Percentiles rank a stretch among this genome's conserved stretches.
Evolutionary conservation across 1,140 invertebrate genomes (phyloP).

Genomic region (Drosophila teissieri): DNA sequence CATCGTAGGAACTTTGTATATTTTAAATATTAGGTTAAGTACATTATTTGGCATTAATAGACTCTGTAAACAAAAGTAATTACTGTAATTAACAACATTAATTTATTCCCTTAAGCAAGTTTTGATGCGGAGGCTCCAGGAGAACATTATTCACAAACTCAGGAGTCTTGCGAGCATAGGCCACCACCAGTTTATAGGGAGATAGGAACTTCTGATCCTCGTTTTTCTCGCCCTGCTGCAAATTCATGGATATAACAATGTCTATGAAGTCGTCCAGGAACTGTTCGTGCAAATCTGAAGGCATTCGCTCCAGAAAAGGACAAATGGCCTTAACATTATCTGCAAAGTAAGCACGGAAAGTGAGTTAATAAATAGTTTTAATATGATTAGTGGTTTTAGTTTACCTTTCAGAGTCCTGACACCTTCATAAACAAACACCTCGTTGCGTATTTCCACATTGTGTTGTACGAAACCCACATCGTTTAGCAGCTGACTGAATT

Average conservation of each 20-base stretch:
- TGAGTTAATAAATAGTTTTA: too few relatives aligned
- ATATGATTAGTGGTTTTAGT: not conserved
- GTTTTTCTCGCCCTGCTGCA: conserved; percentile 69
- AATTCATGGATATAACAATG: conserved; percentile 85
- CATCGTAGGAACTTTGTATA: conserved; percentile 15
- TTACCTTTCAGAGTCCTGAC: conserved; percentile 73
- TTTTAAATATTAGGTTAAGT: not conserved
- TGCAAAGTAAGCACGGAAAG: conserved; percentile 5
- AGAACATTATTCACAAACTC: conserved; percentile 84
- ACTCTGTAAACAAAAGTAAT: not conserved
- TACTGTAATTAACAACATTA: conserved; percentile 5
- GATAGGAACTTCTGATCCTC: conserved; percentile 70
- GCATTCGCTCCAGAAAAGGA: conserved; percentile 90
- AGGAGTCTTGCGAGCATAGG: conserved; percentile 85
- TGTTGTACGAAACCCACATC: conserved; percentile 88
- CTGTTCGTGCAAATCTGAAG: conserved; percentile 87
- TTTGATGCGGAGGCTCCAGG: conserved; percentile 6
- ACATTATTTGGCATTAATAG: conserved; percentile 28
- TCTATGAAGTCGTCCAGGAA: conserved; percentile 87
- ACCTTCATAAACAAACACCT: conserved; percentile 88
- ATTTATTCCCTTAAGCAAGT: conserved; percentile 40
- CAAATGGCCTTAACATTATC: conserved; percentile 90
- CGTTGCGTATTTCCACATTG: conserved; percentile 88
- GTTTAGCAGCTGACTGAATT: conserved; percentile 87
- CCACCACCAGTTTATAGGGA: conserved; percentile 86